These are phyloP conservation scores for Botia almorhae DNA, from an alignment of 2,797 vertebrate species.

Conservation along the genomic window DNA sequence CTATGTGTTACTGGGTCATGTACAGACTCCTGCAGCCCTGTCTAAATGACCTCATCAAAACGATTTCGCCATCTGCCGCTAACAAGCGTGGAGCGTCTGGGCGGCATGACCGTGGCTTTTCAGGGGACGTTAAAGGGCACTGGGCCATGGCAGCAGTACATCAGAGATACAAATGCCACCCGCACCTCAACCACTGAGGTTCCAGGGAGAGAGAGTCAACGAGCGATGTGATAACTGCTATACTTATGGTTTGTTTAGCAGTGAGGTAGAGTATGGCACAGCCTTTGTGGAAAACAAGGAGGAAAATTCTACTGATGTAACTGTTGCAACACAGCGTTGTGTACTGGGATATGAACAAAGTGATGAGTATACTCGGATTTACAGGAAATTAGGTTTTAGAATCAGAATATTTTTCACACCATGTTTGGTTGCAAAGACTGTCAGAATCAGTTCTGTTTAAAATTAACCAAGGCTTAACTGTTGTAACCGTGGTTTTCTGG, in stretches of 20 bases:
- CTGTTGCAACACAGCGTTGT: too few species aligned
- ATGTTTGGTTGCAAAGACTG: too few species aligned
- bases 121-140: constrained; percentile 68
- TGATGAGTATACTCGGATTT: too few species aligned
- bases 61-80: constrained; percentile 70
- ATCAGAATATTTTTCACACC: too few species aligned
- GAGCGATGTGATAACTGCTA: background rate
- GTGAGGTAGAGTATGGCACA: background rate
- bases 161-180: constrained; percentile 13
- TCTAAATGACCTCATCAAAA: constrained; percentile 46
- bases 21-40: constrained; percentile 41
- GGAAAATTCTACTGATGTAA: background rate
- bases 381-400: too few species aligned
- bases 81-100: constrained; percentile 70
- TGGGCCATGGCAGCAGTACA: constrained; percentile 31
- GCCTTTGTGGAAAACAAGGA: background rate
- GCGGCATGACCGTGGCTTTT: constrained; percentile 73
- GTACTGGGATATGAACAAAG: too few species aligned
- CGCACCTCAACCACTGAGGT: background rate
- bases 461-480: too few species aligned
- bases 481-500: too few species aligned
- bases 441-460: too few species aligned
- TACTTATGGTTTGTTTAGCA: constrained; percentile 6
- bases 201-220: constrained; percentile 22
- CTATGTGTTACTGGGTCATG: background rate